phyloP scores from a whole-genome alignment of 1,140 invertebrate genomes.

The Drosophila ercepeae region DNA sequence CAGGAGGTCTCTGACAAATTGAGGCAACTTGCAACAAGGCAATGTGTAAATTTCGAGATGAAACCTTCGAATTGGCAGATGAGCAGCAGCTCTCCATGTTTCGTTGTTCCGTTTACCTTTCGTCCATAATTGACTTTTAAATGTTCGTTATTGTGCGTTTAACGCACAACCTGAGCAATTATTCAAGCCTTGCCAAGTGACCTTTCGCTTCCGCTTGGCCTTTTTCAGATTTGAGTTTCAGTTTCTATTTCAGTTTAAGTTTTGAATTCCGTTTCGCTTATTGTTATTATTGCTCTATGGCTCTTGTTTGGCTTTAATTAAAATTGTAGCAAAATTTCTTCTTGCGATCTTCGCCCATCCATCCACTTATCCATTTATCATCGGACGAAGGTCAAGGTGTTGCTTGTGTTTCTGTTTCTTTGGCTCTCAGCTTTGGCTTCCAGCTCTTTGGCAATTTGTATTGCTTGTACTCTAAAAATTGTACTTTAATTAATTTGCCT shows the following conservation, averaged over 20 bases:
- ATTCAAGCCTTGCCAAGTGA: slow-evolving; percentile 57
- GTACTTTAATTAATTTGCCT: slow-evolving; percentile 67
- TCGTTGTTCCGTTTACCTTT: slow-evolving; percentile 35
- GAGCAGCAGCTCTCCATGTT: slow-evolving; percentile 4
- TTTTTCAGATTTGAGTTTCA: slow-evolving; percentile 23
- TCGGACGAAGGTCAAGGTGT: slow-evolving; percentile 51
- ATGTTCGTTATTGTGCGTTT: slow-evolving; percentile 57
- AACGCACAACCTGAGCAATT: slow-evolving; percentile 58
- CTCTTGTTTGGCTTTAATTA: slow-evolving; percentile 54
- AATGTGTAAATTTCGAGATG: slow-evolving; percentile 10
- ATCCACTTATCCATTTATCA: slow-evolving; percentile 48
- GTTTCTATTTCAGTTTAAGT: slow-evolving; percentile 8
- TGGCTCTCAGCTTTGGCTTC: not conserved
- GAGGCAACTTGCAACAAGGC: slow-evolving; percentile 45
- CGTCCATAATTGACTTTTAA: slow-evolving; percentile 69
- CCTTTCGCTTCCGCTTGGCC: slow-evolving; percentile 64
- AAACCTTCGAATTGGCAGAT: slow-evolving; percentile 66
- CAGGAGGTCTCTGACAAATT: slow-evolving; percentile 42
- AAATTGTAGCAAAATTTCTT: slow-evolving; percentile 74
- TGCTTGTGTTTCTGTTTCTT: slow-evolving; percentile 5
- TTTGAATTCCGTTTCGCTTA: not conserved
- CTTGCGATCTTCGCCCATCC: slow-evolving; percentile 39
- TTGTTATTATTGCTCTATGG: slow-evolving; percentile 1
- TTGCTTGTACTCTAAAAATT: slow-evolving; percentile 50
- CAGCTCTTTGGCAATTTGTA: slow-evolving; percentile 42